Percentiles rank a stretch among this genome's conserved stretches.
These are phyloP conservation scores for Capromys pilorides DNA, from an alignment of 2,797 vertebrate genomes.

Conservation along the genomic window DNA sequence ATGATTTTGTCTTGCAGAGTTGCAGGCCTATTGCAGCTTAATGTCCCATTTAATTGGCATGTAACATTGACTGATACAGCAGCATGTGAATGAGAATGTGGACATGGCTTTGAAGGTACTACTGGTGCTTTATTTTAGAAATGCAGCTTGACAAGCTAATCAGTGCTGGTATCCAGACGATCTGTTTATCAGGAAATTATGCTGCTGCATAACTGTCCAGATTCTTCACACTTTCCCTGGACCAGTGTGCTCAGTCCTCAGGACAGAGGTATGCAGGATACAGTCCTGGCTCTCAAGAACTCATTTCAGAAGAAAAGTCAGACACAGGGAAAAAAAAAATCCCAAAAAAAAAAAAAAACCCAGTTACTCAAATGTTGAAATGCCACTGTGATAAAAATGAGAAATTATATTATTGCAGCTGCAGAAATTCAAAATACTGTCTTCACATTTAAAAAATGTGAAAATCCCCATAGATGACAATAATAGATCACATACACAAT, in stretches of 20 bases:
- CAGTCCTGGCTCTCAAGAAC: neutral
- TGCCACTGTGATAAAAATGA: neutral
- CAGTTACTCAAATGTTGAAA: neutral
- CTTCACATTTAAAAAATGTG: neutral
- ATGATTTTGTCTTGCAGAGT: neutral
- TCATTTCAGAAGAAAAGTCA: neutral
- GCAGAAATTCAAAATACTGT: neutral
- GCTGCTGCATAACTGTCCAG: neutral
- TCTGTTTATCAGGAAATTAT: neutral
- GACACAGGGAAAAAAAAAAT: neutral
- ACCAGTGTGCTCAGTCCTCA: neutral
- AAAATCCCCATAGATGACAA: neutral
- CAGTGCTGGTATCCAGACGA: neutral
- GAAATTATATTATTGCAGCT: neutral
- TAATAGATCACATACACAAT: neutral
- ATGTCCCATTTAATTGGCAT: conserved; percentile 51
- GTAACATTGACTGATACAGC: neutral
- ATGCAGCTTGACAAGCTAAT: neutral
- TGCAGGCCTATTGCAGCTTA: conserved; percentile 45
- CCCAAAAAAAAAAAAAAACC: neutral
- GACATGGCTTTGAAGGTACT: neutral
- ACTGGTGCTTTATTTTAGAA: neutral
- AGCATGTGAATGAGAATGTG: neutral
- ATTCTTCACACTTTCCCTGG: neutral
- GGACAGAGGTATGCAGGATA: neutral